phyloP scores from a whole-genome alignment of 2,888 invertebrate genomes.

The Idaea dimidiata region DNA sequence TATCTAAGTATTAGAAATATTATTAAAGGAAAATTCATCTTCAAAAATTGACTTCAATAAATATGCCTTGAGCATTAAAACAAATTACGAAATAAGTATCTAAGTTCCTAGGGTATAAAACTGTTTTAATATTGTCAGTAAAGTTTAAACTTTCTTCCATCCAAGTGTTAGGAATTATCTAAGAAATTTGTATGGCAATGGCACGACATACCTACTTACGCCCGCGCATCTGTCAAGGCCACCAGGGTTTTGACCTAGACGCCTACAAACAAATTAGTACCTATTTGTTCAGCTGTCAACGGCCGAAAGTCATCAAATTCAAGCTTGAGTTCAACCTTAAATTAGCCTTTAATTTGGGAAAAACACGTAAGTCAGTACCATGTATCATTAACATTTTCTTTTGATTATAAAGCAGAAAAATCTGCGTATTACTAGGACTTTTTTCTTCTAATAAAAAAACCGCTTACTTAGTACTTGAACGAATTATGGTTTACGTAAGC shows the following conservation, averaged over 20 bases:
- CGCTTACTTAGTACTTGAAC: no score
- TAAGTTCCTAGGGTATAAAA: not conserved
- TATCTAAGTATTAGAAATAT: no score
- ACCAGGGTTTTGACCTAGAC: conserved; percentile 54
- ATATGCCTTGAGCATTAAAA: no score
- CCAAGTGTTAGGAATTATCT: not conserved
- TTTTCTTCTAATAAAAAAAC: no score
- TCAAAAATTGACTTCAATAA: no score
- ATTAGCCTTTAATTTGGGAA: not conserved
- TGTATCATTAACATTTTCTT: not conserved
- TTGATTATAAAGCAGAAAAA: no score
- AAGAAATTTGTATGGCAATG: not conserved
- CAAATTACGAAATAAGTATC: no score
- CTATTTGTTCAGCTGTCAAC: conserved; percentile 38
- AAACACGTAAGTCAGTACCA: not conserved
- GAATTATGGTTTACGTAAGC: no score
- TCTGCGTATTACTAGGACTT: no score
- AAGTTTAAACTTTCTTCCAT: not conserved
- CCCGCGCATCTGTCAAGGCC: conserved; percentile 53
- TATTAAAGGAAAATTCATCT: no score
- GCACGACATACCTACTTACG: conserved; percentile 20
- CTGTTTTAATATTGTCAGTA: not conserved
- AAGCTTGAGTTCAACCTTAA: not conserved
- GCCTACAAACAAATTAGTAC: conserved; percentile 43
- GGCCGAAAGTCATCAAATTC: conserved; percentile 20